Conservation (phyloP, 2,888 invertebrate species). For the Netelia inedita region DNA sequence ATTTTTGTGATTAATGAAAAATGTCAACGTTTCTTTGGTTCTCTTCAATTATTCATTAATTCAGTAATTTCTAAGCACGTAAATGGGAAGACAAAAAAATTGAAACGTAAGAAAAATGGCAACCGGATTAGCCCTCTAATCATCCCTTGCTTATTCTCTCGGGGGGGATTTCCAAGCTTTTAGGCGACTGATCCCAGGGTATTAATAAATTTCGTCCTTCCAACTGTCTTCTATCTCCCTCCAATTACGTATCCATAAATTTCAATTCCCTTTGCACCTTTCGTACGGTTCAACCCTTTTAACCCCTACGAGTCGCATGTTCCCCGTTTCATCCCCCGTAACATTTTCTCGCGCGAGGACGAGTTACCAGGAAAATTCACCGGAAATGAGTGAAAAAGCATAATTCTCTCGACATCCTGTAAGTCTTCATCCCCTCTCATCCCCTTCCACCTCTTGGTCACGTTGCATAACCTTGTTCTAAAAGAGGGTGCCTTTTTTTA, state of each 20-base stretch:
- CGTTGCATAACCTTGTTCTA: background rate
- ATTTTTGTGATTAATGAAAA: too few species aligned
- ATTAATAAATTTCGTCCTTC: background rate
- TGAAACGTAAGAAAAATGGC: too few species aligned
- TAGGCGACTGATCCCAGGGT: background rate
- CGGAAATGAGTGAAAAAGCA: background rate
- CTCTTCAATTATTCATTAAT: too few species aligned
- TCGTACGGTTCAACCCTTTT: background rate
- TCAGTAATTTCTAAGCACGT: too few species aligned
- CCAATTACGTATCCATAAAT: background rate
- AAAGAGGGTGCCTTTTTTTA: background rate
- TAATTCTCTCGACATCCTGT: background rate
- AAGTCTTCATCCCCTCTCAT: background rate
- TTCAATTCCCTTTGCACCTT: background rate
- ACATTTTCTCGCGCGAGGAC: background rate
- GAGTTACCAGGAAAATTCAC: background rate
- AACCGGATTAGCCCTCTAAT: too few species aligned
- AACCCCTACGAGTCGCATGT: background rate
- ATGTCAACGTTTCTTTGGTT: too few species aligned
- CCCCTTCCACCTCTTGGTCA: background rate
- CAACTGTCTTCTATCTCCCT: background rate
- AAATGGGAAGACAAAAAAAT: too few species aligned
- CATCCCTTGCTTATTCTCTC: too few species aligned
- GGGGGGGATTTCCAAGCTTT: too few species aligned
- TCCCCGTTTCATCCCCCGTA: background rate